These are phyloP conservation scores for Charanyca ferruginea DNA, from an alignment of 2,888 invertebrate genomes.

Conservation along the genomic window DNA sequence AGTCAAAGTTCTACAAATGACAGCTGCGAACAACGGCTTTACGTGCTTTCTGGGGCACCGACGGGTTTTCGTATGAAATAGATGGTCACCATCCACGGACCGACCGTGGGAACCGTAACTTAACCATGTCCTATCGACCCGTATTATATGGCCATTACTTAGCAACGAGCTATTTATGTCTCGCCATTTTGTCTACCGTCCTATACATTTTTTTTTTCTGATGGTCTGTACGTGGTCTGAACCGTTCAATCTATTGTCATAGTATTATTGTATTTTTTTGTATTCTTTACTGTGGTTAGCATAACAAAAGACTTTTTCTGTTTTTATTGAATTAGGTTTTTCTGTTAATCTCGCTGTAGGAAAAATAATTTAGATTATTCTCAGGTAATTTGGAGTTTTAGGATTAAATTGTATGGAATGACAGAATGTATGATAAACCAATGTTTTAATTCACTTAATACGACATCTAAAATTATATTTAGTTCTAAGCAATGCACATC, in stretches of 20 bases:
- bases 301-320: conserved; percentile 36
- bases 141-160: too few species aligned
- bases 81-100: too few species aligned
- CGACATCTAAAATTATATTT: too few species aligned
- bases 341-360: not conserved
- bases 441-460: too few species aligned
- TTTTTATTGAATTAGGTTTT: conserved; percentile 22
- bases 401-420: not conserved
- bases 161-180: conserved; percentile 36
- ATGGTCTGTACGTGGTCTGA: not conserved
- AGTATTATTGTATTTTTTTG: conserved; percentile 36
- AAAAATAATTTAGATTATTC: conserved; percentile 25
- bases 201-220: conserved; percentile 2
- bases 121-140: too few species aligned
- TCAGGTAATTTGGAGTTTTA: not conserved
- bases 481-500: too few species aligned
- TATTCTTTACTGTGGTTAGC: conserved; percentile 23
- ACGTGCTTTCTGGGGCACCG: too few species aligned
- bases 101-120: too few species aligned
- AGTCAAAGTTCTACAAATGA: too few species aligned
- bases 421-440: too few species aligned
- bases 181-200: not conserved
- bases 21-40: too few species aligned
- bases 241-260: conserved; percentile 33
- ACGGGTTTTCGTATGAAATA: too few species aligned